phyloP scores from a whole-genome alignment of 2,888 invertebrate species.

The Lycocerus yunnanus region DNA sequence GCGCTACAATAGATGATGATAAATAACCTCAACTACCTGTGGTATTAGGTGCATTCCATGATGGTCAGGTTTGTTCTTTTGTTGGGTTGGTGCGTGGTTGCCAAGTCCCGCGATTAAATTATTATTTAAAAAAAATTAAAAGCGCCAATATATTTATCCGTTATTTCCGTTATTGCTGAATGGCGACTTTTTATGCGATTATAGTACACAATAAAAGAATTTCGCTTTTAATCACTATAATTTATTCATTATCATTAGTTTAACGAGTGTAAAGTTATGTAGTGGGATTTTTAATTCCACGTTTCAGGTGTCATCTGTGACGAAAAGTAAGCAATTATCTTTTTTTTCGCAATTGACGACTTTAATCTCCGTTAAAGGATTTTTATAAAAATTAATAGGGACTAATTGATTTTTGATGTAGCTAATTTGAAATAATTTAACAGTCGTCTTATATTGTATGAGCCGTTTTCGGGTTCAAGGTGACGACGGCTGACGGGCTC shows the following conservation, averaged over 20 bases:
- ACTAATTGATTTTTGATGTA: neutral
- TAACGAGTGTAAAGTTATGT: conserved; percentile 14
- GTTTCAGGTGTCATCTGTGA: neutral
- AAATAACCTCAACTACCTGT: neutral
- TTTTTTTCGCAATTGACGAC: neutral
- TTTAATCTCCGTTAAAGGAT: neutral
- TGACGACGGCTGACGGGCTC: neutral
- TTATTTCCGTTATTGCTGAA: neutral
- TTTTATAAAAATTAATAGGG: neutral
- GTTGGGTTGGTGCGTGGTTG: neutral
- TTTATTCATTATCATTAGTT: conserved; percentile 26
- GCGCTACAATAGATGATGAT: neutral
- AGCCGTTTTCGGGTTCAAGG: neutral
- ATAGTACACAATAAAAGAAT: neutral
- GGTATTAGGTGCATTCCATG: neutral
- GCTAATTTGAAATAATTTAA: neutral
- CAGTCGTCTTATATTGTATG: neutral
- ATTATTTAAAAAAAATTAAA: neutral
- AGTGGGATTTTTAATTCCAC: neutral
- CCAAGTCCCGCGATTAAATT: neutral
- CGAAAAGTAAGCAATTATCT: neutral
- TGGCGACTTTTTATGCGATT: neutral
- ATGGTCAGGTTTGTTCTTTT: neutral
- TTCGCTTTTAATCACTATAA: conserved; percentile 20
- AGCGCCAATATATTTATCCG: neutral